phyloP scores from a whole-genome alignment of 2,888 invertebrate species.

The Xestia sexstrigata region DNA sequence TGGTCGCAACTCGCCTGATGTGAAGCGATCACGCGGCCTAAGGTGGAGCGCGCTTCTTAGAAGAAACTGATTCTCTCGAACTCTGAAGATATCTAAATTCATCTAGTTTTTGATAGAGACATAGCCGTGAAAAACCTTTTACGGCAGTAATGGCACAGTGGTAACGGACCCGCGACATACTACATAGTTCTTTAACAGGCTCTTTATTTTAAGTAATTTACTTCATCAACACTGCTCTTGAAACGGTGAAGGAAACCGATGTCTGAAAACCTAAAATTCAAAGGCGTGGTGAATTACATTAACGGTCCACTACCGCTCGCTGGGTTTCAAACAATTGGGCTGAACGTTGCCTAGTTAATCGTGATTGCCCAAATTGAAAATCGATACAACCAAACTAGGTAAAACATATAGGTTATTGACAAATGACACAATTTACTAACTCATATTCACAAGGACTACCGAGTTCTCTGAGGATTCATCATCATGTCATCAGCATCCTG shows the following conservation, averaged over 20 bases:
- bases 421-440: slow-evolving; percentile 3
- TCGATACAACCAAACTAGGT: not conserved
- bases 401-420: not conserved
- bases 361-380: not conserved
- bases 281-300: not conserved
- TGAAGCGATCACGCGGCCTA: too few relatives aligned
- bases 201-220: too few relatives aligned
- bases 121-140: too few relatives aligned
- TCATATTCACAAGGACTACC: not conserved
- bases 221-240: not conserved
- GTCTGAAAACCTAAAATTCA: not conserved
- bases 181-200: too few relatives aligned
- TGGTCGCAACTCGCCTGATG: too few relatives aligned
- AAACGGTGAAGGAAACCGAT: not conserved
- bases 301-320: not conserved
- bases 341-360: not conserved
- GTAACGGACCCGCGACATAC: too few relatives aligned
- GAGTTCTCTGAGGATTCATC: not conserved
- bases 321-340: not conserved
- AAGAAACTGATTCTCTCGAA: too few relatives aligned
- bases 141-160: too few relatives aligned
- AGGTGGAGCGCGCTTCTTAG: too few relatives aligned
- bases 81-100: too few relatives aligned
- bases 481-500: too few relatives aligned
- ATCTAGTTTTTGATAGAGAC: too few relatives aligned